These are phyloP conservation scores for Dicycla oo DNA, from an alignment of 2,888 invertebrate species.

Conservation along the genomic window DNA sequence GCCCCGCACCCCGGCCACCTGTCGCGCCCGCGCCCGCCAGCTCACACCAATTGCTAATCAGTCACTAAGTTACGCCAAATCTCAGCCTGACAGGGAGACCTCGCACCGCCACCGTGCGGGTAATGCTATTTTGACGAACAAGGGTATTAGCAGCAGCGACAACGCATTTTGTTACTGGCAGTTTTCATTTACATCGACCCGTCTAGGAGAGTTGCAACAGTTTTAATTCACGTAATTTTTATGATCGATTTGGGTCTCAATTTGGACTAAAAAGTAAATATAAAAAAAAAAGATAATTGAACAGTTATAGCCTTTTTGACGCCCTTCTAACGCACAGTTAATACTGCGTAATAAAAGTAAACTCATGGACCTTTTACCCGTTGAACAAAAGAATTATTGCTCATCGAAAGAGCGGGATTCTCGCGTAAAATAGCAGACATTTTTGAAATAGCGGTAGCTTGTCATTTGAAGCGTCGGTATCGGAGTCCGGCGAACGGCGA, in stretches of 20 bases:
- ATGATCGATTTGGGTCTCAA: background rate
- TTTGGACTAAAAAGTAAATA: background rate
- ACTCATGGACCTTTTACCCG: constrained; percentile 75
- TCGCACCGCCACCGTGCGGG: constrained; percentile 73
- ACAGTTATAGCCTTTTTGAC: constrained; percentile 29
- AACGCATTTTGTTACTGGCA: constrained; percentile 69
- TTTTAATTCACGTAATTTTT: constrained; percentile 6
- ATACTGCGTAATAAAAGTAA: constrained; percentile 78
- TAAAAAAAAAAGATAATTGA: constrained; percentile 11
- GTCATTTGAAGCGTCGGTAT: constrained; percentile 85
- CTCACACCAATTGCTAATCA: constrained; percentile 88
- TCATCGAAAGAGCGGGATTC: constrained; percentile 81
- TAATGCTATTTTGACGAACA: constrained; percentile 87
- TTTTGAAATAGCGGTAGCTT: constrained; percentile 86
- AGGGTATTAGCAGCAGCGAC: constrained; percentile 78
- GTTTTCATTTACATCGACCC: constrained; percentile 56
- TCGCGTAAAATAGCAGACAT: constrained; percentile 85
- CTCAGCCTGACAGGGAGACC: constrained; percentile 83
- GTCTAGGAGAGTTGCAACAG: constrained; percentile 7
- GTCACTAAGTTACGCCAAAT: constrained; percentile 89
- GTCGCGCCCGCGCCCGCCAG: constrained; percentile 87
- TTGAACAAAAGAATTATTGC: constrained; percentile 84
- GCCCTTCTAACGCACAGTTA: constrained; percentile 54
- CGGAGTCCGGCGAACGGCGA: constrained; percentile 78
- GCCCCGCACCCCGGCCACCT: constrained; percentile 83